Evolutionary conservation across 1,140 invertebrate species (phyloP).

Genomic region (Triops longicaudatus): DNA sequence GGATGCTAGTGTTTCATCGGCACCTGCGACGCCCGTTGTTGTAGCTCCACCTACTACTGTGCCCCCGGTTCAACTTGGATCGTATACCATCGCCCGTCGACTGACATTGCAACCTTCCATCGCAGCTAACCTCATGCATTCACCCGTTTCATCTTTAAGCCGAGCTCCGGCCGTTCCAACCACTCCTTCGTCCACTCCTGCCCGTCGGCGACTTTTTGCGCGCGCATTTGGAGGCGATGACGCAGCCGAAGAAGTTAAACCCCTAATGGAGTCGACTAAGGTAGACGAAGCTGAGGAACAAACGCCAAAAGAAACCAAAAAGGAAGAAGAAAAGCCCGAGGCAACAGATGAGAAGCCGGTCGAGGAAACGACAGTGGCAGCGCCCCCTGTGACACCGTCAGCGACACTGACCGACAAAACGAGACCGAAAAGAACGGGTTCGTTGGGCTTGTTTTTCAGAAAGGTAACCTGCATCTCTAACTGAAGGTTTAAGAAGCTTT

Average conservation of each 20-base stretch:
- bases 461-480: slow-evolving; percentile 47
- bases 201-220: slow-evolving; percentile 17
- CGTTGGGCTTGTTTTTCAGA: slow-evolving; percentile 63
- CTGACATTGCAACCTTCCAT: not conserved
- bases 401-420: slow-evolving; percentile 33
- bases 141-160: slow-evolving; percentile 22
- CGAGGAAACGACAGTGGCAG: not conserved
- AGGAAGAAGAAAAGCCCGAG: not conserved
- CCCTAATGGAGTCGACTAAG: slow-evolving; percentile 45
- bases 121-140: slow-evolving; percentile 27
- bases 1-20: slow-evolving; percentile 2
- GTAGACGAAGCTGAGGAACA: not conserved
- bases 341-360: not conserved
- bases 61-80: not conserved
- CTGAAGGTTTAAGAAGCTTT: not conserved
- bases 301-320: not conserved
- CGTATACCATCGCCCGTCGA: not conserved
- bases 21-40: slow-evolving; percentile 17
- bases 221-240: not conserved
- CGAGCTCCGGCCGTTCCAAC: not conserved
- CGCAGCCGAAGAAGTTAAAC: slow-evolving; percentile 31
- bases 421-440: slow-evolving; percentile 51
- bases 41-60: not conserved
- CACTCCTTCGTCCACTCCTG: not conserved
- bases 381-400: not conserved